Conservation (phyloP, 2,113 vertebrate species). For the Etheostoma cragini region DNA sequence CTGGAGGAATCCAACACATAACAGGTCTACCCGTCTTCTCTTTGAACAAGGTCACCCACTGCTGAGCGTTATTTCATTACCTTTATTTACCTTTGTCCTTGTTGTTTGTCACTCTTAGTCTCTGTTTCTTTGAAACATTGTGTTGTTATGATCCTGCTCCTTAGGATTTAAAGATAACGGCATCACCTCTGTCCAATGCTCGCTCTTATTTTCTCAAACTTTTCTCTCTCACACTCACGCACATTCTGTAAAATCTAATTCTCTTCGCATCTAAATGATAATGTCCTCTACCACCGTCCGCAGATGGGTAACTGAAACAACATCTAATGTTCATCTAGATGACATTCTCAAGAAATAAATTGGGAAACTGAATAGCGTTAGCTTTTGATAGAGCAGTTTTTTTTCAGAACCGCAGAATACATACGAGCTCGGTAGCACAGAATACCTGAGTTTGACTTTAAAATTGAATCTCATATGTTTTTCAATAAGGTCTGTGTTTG, state of each 20-base stretch:
- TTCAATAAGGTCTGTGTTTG: background rate
- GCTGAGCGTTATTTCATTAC: slow-evolving; percentile 10
- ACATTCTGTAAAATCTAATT: slow-evolving; percentile 21
- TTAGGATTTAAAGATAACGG: slow-evolving; percentile 49
- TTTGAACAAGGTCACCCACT: slow-evolving; percentile 18
- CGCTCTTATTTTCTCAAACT: background rate
- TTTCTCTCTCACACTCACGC: background rate
- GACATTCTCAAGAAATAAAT: slow-evolving; percentile 6
- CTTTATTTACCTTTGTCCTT: slow-evolving; percentile 20
- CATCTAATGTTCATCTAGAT: slow-evolving; percentile 18
- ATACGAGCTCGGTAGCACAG: background rate
- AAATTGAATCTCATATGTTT: background rate
- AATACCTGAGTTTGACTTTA: slow-evolving; percentile 11
- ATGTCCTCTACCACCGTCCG: background rate
- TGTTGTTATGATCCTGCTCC: slow-evolving; percentile 1
- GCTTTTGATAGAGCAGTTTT: slow-evolving; percentile 7
- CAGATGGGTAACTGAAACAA: slow-evolving; percentile 15
- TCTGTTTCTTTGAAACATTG: slow-evolving; percentile 29
- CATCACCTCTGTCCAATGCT: background rate
- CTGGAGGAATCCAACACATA: background rate
- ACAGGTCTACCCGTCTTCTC: background rate
- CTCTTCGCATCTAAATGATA: slow-evolving; percentile 12
- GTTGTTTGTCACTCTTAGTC: slow-evolving; percentile 10
- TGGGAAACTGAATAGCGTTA: background rate
- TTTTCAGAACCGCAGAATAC: background rate